phyloP scores from a whole-genome alignment of 2,888 invertebrate species.

The Leptopterna dolabrata region DNA sequence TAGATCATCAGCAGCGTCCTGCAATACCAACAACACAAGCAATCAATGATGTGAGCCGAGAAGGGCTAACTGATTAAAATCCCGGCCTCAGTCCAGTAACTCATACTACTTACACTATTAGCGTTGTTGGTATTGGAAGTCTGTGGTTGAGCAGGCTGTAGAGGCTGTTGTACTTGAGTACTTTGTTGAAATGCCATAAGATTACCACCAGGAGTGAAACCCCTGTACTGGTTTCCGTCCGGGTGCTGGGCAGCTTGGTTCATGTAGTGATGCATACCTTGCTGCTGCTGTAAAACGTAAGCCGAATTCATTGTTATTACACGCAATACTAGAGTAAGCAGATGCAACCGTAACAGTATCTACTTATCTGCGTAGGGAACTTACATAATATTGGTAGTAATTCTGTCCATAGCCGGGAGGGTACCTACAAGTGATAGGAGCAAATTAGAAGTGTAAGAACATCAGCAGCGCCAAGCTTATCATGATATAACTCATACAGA shows the following conservation, averaged over 20 bases:
- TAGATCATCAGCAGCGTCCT: slow-evolving; percentile 66
- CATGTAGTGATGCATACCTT: slow-evolving; percentile 31
- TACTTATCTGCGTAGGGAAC: background rate
- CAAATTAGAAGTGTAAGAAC: background rate
- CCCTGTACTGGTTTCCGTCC: slow-evolving; percentile 20
- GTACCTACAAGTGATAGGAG: slow-evolving; percentile 18
- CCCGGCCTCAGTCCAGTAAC: background rate
- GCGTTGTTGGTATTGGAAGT: background rate
- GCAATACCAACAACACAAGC: background rate
- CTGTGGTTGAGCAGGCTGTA: slow-evolving; percentile 2
- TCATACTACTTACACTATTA: slow-evolving; percentile 22
- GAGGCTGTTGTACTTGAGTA: slow-evolving; percentile 32
- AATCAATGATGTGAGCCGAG: background rate
- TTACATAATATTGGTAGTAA: slow-evolving; percentile 51
- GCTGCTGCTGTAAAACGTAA: slow-evolving; percentile 33
- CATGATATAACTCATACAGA: too few species aligned
- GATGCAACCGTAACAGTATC: too few species aligned
- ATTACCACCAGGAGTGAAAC: slow-evolving; percentile 40
- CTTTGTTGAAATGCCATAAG: slow-evolving; percentile 31
- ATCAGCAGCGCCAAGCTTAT: too few species aligned
- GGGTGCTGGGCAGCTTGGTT: background rate
- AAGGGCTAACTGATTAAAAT: background rate
- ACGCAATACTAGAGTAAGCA: too few species aligned
- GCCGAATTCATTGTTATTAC: too few species aligned
- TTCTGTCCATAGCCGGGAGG: slow-evolving; percentile 12